These are phyloP conservation scores for Anser brachyrhynchus DNA, from an alignment of 2,113 vertebrate species.

Conservation along the genomic window DNA sequence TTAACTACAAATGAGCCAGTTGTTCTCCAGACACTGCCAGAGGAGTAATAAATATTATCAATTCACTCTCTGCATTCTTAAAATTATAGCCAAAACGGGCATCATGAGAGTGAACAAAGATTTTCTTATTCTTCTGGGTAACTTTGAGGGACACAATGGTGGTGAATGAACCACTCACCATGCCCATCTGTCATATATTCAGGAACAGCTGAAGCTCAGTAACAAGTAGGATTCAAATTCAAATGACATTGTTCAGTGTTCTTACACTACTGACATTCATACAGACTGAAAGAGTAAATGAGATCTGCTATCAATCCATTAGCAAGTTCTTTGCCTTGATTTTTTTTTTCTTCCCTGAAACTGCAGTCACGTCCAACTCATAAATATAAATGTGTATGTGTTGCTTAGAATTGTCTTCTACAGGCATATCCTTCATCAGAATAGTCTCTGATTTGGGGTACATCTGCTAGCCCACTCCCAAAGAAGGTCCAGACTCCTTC, in stretches of 20 bases:
- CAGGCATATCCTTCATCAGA: not conserved
- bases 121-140: not conserved
- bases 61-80: not conserved
- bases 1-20: not conserved
- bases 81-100: not conserved
- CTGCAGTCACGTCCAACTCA: not conserved
- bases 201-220: conserved; percentile 7
- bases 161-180: not conserved
- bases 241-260: not conserved
- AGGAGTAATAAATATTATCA: not conserved
- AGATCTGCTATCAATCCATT: not conserved
- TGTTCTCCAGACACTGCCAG: not conserved
- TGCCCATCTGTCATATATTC: conserved; percentile 10
- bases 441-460: not conserved
- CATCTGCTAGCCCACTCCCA: not conserved
- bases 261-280: not conserved
- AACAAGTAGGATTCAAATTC: conserved; percentile 23
- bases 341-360: not conserved
- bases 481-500: not conserved
- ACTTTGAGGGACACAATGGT: not conserved
- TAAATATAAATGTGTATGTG: not conserved
- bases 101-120: not conserved
- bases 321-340: not conserved
- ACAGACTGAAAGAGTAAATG: not conserved
- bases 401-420: not conserved